Conservation (phyloP, 2,113 vertebrate genomes). For the Pollachius pollachius region DNA sequence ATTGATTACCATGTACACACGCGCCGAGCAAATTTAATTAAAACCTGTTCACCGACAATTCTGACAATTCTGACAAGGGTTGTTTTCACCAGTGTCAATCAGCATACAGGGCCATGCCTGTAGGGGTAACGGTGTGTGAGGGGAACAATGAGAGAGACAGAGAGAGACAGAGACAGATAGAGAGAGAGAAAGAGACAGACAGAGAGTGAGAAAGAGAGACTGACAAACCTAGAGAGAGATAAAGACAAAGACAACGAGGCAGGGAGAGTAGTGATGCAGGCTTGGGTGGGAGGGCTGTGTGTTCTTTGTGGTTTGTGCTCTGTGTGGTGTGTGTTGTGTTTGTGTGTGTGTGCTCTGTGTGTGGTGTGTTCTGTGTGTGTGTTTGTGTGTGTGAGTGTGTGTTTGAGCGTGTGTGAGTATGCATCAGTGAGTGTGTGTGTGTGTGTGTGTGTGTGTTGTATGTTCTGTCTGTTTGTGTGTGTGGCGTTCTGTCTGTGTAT, state of each 20-base stretch:
- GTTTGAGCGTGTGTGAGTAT: background rate
- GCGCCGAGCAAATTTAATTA: conserved; percentile 41
- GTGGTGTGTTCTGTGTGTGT: background rate
- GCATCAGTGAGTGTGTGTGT: background rate
- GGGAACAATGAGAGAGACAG: conserved; percentile 16
- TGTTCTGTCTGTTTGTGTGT: too few relatives aligned
- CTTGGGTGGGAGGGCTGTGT: too few relatives aligned
- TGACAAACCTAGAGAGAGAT: background rate
- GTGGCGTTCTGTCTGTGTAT: too few relatives aligned
- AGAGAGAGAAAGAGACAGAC: conserved; percentile 9
- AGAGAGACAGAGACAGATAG: conserved; percentile 5
- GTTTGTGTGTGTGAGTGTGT: conserved; percentile 31
- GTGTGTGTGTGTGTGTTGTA: too few relatives aligned
- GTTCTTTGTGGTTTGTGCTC: too few relatives aligned
- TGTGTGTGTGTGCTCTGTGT: conserved; percentile 1
- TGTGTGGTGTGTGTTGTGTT: conserved; percentile 30
- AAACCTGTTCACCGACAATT: conserved; percentile 16
- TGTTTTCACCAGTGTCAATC: conserved; percentile 30
- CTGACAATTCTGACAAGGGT: too few relatives aligned
- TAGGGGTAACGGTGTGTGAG: conserved; percentile 23
- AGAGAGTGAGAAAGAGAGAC: background rate
- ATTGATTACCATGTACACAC: conserved; percentile 13
- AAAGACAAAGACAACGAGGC: background rate
- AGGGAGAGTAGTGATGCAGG: background rate
- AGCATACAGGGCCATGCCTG: conserved; percentile 38